Base-by-base conservation (phyloP, 1,140 invertebrate species). In the Eurosta solidaginis region DNA sequence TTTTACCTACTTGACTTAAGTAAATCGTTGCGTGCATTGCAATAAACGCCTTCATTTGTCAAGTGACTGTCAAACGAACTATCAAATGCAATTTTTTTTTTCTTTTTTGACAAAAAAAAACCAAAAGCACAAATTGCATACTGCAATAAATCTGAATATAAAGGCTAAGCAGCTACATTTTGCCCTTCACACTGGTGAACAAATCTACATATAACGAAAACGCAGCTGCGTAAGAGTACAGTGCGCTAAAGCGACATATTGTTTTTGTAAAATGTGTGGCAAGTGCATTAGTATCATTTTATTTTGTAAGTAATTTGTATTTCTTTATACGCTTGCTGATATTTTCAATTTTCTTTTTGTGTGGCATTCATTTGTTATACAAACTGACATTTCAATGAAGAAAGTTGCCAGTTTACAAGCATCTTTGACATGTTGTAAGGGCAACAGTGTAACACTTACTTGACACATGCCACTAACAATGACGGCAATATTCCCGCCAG, bases 41-140 rank as follows among this genome's bases (percentile, higher is more conserved):
- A 54, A 12, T 59, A 59, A n/a, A 63, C 54, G 29, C 54, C 54
- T 63, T 63, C 54, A 63, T 63, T 63, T 63, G 54, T 36, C 54
- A 63, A 63, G 29, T n/a, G 54, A 14, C 54, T 63, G 54, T 63
- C 54, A 63, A 63, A 63, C 54, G 17, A 27, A 33, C 25, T 27
- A 29, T 27, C 54, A 59, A n/a, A n/a, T n/a, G n/a, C n/a, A n/a
- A n/a, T n/a, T n/a, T n/a, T n/a, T n/a, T n/a, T n/a, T n/a, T n/a
- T n/a, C n/a, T n/a, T n/a, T n/a, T n/a, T n/a, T n/a, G n/a, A n/a
- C n/a, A n/a, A n/a, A n/a, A n/a, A n/a, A n/a, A n/a, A n/a, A n/a
- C n/a, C n/a, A n/a, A n/a, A 59, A 59, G 27, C 6, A n/a, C 6
- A 59, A 36, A 59, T 59, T 63, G 27, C 29, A 63, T 17, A 63